Evolutionary conservation across 2,888 invertebrate genomes (phyloP).

Genomic region (Cheilosia impressa): DNA sequence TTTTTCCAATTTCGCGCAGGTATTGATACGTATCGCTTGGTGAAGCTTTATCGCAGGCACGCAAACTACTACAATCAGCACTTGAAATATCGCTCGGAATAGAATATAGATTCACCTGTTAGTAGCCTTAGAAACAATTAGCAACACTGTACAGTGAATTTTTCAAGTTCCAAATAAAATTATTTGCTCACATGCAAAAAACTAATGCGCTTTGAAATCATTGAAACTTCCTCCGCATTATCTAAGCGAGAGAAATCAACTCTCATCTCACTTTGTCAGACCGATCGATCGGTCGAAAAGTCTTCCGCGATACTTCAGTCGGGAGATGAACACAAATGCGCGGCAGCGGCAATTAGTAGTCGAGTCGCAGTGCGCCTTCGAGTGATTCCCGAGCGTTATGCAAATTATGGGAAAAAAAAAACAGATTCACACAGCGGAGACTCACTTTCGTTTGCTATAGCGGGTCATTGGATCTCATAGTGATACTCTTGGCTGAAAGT

Average conservation of each 20-base stretch:
- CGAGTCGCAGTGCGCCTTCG: conserved; percentile 36
- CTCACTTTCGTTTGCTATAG: conserved; percentile 59
- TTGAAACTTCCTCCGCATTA: conserved; percentile 25
- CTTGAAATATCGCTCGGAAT: conserved; percentile 81
- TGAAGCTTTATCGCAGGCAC: conserved; percentile 82
- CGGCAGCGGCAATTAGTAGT: conserved; percentile 66
- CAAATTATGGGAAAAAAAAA: conserved; percentile 40
- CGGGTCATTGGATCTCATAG: conserved; percentile 38
- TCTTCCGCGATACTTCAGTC: conserved; percentile 53
- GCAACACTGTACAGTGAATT: neutral
- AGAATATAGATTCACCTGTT: neutral
- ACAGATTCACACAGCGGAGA: conserved; percentile 16
- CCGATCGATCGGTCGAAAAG: conserved; percentile 9
- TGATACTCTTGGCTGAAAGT: conserved; percentile 36
- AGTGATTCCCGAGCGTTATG: conserved; percentile 51
- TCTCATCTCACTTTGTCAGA: neutral
- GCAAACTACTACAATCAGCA: conserved; percentile 81
- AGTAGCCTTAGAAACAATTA: too few species aligned
- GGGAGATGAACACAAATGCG: too few species aligned
- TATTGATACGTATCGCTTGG: conserved; percentile 83
- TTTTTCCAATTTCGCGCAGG: conserved; percentile 77
- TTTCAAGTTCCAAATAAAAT: neutral
- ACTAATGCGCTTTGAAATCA: neutral
- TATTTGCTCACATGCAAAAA: neutral
- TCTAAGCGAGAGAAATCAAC: conserved; percentile 53